Evolutionary conservation across 2,797 vertebrate species (phyloP).

Genomic region (Pangasius djambal): DNA sequence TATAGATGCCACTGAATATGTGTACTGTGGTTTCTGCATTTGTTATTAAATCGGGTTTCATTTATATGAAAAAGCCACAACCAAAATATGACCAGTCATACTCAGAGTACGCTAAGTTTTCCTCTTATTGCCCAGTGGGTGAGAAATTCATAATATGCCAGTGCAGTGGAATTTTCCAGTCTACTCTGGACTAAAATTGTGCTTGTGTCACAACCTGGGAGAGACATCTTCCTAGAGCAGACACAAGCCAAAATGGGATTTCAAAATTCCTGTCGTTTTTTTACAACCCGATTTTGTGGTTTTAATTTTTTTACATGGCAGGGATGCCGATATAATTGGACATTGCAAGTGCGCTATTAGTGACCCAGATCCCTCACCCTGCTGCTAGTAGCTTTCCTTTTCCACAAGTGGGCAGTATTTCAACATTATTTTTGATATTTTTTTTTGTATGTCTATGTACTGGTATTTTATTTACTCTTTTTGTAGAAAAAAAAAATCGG

Average conservation of each 20-base stretch:
- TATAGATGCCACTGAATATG: background rate
- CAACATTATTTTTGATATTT: background rate
- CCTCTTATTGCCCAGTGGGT: background rate
- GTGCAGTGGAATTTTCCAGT: background rate
- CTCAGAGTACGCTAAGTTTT: background rate
- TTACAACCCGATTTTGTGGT: background rate
- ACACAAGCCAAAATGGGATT: background rate
- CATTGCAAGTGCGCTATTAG: background rate
- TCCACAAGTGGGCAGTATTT: slow-evolving; percentile 38
- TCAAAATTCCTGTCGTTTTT: background rate
- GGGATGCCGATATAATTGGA: background rate
- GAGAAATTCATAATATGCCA: background rate
- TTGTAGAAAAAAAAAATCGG: background rate
- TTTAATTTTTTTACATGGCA: background rate
- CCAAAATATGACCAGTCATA: background rate
- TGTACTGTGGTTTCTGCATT: background rate
- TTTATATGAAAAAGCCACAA: background rate
- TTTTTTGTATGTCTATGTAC: background rate
- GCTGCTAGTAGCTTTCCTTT: background rate
- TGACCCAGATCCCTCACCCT: background rate
- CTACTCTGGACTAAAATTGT: background rate
- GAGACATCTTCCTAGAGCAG: background rate
- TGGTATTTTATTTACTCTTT: background rate
- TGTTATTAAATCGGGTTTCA: background rate
- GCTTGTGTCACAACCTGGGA: background rate